Evolutionary conservation across 2,797 vertebrate species (phyloP).

Genomic region (Xiphorhynchus erythropygius): DNA sequence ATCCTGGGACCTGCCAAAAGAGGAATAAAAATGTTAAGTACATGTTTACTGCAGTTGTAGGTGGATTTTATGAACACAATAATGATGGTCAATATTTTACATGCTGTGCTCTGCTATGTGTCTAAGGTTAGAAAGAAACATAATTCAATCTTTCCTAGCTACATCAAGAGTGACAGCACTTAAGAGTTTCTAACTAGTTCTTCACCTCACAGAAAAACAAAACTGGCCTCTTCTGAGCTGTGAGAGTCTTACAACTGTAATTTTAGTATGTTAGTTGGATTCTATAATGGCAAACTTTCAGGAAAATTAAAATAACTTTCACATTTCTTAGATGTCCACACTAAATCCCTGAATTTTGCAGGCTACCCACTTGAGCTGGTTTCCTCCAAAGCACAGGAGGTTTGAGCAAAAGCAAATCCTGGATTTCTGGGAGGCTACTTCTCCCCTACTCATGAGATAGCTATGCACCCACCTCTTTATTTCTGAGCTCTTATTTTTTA

Average conservation of each 20-base stretch:
- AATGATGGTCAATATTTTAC: not conserved
- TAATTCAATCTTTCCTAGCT: not conserved
- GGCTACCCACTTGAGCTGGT: not conserved
- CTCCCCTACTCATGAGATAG: not conserved
- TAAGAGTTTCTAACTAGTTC: not conserved
- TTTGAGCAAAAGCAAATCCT: not conserved
- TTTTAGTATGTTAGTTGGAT: not conserved
- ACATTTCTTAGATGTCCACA: not conserved
- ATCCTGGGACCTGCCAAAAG: not conserved
- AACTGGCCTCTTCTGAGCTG: not conserved
- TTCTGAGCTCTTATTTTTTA: not conserved
- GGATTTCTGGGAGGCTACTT: not conserved
- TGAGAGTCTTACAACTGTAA: not conserved
- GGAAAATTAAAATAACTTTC: not conserved
- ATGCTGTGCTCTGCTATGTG: not conserved
- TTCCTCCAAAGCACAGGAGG: not conserved
- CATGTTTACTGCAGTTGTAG: accelerated
- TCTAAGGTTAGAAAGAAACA: not conserved
- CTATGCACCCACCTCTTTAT: not conserved
- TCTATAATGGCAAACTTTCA: not conserved
- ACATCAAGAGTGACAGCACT: not conserved
- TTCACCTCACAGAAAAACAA: not conserved
- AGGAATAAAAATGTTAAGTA: not conserved
- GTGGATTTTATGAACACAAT: not conserved
- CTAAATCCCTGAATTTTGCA: not conserved